These are phyloP conservation scores for Hydriomena furcata DNA, from an alignment of 2,888 invertebrate species.

Conservation along the genomic window DNA sequence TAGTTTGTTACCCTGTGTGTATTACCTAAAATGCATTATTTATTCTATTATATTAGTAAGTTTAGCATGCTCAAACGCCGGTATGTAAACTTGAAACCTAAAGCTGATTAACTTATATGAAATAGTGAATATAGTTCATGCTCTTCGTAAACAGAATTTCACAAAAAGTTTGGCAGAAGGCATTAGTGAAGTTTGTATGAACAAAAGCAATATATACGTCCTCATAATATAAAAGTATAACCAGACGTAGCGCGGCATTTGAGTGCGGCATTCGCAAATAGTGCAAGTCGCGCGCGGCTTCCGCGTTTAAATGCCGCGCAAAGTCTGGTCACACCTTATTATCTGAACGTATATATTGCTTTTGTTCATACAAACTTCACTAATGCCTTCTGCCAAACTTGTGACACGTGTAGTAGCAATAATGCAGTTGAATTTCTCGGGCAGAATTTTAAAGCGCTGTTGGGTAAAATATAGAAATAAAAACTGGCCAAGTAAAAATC, in stretches of 20 bases:
- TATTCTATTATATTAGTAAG: slow-evolving; percentile 27
- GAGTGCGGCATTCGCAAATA: too few species aligned
- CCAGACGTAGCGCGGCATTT: too few species aligned
- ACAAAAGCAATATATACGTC: not conserved
- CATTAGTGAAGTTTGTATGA: not conserved
- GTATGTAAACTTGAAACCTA: slow-evolving; percentile 16
- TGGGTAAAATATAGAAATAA: too few species aligned
- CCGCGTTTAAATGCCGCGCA: too few species aligned
- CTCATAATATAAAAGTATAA: too few species aligned
- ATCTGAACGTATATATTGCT: not conserved
- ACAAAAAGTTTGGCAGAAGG: not conserved
- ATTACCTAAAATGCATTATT: slow-evolving; percentile 26
- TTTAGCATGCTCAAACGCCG: slow-evolving; percentile 17
- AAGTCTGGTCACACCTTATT: too few species aligned
- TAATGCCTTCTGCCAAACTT: not conserved
- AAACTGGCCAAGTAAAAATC: too few species aligned
- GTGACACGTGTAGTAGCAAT: too few species aligned
- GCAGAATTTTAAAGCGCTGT: too few species aligned
- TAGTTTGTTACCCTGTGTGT: not conserved
- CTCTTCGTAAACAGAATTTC: not conserved
- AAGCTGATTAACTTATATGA: slow-evolving; percentile 8
- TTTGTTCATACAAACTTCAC: not conserved
- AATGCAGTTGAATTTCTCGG: too few species aligned
- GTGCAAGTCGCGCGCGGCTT: too few species aligned
- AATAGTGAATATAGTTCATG: not conserved